Evolutionary conservation across 2,113 vertebrate species (phyloP), one percentile per base, ranked within the genome.

Genomic region (Cavia porcellus): DNA sequence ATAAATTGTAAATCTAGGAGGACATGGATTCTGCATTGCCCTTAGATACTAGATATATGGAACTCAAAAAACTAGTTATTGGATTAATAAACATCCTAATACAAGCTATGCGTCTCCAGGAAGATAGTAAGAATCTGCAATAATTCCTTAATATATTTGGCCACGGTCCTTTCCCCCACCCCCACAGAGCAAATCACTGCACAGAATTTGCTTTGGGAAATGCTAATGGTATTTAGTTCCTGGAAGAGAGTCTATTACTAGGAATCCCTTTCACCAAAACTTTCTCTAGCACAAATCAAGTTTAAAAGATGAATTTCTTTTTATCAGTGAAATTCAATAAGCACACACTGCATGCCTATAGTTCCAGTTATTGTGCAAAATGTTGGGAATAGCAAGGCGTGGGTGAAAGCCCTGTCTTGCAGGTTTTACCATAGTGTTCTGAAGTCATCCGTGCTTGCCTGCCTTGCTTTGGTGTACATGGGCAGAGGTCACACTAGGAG

Each of bases 211-310:
- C 15, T 89, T 93, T 87, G 68, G 47, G 64, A 90, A 95, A 94
- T 77, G 38, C 57, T 92, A 88, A 92, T 85, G 7, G 32, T 88
- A 3, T 61, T 11, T 74, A 66, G 90, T 95, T 92, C 52, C 83
- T 90, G 45, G 59, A 96, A 88, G 42, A 68, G 62, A n/a, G 19
- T 75, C 35, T 95, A 50, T 92, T 96, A 90, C 85, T 84, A 77
- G 57, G 62, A 94, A 92, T 90, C 30, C 25, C 38, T 86, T 92
- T 87, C 45, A 25, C 45, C 72, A 75, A 90, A 96, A 88, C 6
- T 82, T 90, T 55, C 79, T 93, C 9, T 82, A 38, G 32, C 90
- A 55, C 12, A 92, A 92, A 97, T 83, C 45, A 90, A 74, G 42
- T 87, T 90, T 75, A 74, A 42, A 74, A 83, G 84, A 80, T 79